Conservation (phyloP, 2,888 invertebrate genomes). For the Eupithecia inturbata region DNA sequence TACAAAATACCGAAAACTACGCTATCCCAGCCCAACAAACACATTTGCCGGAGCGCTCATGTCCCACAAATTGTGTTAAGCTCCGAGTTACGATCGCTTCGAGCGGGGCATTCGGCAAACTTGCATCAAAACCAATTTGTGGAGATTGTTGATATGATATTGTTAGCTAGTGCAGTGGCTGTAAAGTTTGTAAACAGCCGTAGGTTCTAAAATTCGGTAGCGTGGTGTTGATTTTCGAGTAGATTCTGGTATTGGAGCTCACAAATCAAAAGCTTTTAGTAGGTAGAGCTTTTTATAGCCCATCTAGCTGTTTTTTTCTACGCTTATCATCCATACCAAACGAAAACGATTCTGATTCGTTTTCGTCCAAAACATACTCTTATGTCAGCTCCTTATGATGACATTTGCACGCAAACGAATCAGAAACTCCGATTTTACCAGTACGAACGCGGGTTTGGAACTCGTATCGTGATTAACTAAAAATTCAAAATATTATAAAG, state of each 20-base stretch:
- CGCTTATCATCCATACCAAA: too few relatives aligned
- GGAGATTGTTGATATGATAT: constrained; percentile 6
- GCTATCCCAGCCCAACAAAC: constrained; percentile 9
- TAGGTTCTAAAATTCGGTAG: not conserved
- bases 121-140: constrained; percentile 16
- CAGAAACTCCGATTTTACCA: too few relatives aligned
- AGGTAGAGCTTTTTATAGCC: too few relatives aligned
- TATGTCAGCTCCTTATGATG: too few relatives aligned
- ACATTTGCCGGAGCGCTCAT: constrained; percentile 24
- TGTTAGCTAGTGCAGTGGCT: not conserved
- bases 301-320: too few relatives aligned
- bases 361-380: too few relatives aligned
- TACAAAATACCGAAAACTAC: not conserved
- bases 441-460: too few relatives aligned
- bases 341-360: too few relatives aligned
- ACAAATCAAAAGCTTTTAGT: not conserved
- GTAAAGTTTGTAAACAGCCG: not conserved
- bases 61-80: constrained; percentile 25
- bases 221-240: not conserved
- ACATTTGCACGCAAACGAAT: too few relatives aligned
- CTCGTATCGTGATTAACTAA: too few relatives aligned
- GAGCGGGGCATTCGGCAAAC: constrained; percentile 16
- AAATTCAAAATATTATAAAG: too few relatives aligned
- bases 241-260: not conserved
- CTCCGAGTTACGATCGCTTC: constrained; percentile 21